phyloP scores from a whole-genome alignment of 2,888 invertebrate species.

The Ashinkailepas kermadecensis region DNA sequence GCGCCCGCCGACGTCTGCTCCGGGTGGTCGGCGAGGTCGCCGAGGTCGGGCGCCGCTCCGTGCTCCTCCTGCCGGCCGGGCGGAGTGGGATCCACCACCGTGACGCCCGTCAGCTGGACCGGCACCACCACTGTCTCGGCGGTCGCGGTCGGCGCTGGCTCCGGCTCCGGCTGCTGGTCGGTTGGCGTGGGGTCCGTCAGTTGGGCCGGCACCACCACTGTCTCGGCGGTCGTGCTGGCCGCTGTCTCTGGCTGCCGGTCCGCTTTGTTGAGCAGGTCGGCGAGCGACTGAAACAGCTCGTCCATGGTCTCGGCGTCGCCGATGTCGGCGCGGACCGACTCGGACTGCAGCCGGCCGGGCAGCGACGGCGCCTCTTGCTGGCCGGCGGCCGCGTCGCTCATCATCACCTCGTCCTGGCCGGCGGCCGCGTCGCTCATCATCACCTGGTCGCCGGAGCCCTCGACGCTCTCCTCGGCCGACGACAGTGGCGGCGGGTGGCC shows the following conservation, averaged over 20 bases:
- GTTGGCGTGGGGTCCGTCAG: not conserved
- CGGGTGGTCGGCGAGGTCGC: no score
- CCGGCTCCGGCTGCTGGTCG: not conserved
- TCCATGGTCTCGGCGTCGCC: not conserved
- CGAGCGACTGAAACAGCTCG: not conserved
- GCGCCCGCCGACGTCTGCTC: not conserved
- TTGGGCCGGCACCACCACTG: not conserved
- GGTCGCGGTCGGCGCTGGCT: not conserved
- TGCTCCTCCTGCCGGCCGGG: no score
- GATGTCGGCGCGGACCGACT: not conserved
- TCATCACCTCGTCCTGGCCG: not conserved
- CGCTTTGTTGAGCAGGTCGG: not conserved
- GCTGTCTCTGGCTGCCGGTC: not conserved
- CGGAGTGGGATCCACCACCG: not conserved
- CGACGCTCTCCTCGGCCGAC: not conserved
- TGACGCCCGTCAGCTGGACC: not conserved
- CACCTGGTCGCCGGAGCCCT: slow-evolving; percentile 1
- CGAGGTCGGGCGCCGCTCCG: no score
- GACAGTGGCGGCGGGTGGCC: not conserved
- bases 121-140: not conserved
- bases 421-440: not conserved
- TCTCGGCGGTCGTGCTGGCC: not conserved
- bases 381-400: not conserved
- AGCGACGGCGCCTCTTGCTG: not conserved
- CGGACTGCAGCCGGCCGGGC: not conserved